Evolutionary conservation across 2,113 vertebrate genomes (phyloP).

Genomic region (Actinemys pallida): DNA sequence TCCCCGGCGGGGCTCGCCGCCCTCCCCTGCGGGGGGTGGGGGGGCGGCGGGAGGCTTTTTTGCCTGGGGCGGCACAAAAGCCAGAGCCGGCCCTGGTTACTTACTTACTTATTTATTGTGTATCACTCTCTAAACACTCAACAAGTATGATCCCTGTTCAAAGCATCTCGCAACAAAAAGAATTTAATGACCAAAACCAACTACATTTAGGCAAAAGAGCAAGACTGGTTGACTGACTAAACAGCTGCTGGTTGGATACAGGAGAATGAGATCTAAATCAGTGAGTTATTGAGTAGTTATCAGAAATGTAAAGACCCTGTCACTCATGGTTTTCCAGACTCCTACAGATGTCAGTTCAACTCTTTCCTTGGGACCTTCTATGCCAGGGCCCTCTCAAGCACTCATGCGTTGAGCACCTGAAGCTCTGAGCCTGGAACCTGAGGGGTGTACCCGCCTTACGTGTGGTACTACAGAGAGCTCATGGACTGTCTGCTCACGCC

Average conservation of each 20-base stretch:
- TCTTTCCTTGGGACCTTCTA: background rate
- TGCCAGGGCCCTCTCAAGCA: background rate
- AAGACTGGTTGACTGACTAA: background rate
- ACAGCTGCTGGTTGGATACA: background rate
- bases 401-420: background rate
- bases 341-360: background rate
- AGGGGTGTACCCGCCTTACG: too few species aligned
- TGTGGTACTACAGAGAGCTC: background rate
- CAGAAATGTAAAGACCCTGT: background rate
- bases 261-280: background rate
- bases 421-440: too few species aligned
- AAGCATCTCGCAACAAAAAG: background rate
- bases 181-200: background rate
- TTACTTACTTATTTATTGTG: background rate
- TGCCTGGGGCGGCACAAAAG: too few species aligned
- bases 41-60: too few species aligned
- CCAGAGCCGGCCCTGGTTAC: too few species aligned
- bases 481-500: background rate
- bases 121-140: background rate
- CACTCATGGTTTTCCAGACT: background rate
- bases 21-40: too few species aligned
- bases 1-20: too few species aligned
- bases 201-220: background rate
- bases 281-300: background rate
- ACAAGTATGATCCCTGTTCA: background rate